phyloP scores from a whole-genome alignment of 2,113 vertebrate genomes.

The Noctilio leporinus region DNA sequence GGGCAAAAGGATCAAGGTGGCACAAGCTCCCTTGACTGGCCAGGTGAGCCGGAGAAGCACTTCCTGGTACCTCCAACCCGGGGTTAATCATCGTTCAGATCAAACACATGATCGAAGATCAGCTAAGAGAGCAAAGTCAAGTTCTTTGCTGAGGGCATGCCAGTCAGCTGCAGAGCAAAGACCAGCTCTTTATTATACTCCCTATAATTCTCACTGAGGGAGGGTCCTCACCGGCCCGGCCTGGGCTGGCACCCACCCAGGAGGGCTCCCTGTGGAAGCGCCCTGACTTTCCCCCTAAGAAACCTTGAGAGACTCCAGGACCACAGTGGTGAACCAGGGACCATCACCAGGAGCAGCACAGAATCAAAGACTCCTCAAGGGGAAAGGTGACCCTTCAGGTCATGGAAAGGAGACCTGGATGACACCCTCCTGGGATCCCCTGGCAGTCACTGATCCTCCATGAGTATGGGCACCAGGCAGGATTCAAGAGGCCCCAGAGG shows the following conservation, averaged over 20 bases:
- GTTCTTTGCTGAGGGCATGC: background rate
- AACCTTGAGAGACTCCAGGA: background rate
- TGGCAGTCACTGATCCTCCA: fast-evolving
- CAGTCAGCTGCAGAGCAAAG: background rate
- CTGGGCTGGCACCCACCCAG: background rate
- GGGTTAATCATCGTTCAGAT: background rate
- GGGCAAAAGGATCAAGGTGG: too few species aligned
- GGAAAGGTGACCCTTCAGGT: background rate
- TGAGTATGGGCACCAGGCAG: fast-evolving
- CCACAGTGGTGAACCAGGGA: fast-evolving
- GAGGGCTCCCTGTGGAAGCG: fast-evolving
- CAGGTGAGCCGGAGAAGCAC: background rate
- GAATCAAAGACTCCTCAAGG: background rate
- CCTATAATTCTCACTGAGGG: fast-evolving
- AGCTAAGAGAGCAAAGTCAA: background rate
- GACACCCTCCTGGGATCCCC: background rate
- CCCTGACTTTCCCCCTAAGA: background rate
- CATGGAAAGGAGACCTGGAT: fast-evolving
- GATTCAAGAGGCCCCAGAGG: fast-evolving
- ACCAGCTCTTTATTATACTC: fast-evolving
- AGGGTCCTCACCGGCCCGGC: too few species aligned
- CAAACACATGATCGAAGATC: background rate
- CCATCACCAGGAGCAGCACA: background rate
- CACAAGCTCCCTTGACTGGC: background rate
- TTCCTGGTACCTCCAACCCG: background rate